A percentile compares a stretch with the other conserved stretches of the same genome.
These are phyloP conservation scores for Anolis carolinensis DNA, from an alignment of 2,113 vertebrate species.

Conservation along the genomic window DNA sequence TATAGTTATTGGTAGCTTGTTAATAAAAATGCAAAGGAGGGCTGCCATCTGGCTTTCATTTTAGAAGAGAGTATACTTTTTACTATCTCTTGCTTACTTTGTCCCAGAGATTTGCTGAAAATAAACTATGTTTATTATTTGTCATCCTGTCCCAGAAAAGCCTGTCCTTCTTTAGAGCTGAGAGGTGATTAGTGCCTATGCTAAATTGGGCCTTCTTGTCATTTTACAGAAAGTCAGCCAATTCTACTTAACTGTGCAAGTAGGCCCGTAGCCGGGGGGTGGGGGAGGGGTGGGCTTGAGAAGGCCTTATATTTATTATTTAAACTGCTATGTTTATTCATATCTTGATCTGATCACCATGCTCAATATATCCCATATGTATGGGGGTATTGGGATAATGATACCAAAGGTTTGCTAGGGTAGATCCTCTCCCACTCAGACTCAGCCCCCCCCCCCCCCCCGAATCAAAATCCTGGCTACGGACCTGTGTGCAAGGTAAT, in stretches of 20 bases:
- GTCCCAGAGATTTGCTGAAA: constrained; percentile 48
- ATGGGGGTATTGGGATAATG: no score
- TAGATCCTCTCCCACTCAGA: no score
- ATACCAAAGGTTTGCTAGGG: no score
- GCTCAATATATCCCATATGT: no score
- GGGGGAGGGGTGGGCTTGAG: no score
- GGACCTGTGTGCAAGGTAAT: no score
- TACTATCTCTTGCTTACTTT: constrained; percentile 47
- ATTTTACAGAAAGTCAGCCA: constrained; percentile 63
- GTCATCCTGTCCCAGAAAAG: constrained; percentile 33
- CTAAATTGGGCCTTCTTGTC: constrained; percentile 61
- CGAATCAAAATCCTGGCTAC: no score
- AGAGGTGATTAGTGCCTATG: constrained; percentile 49
- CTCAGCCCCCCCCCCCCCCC: no score
- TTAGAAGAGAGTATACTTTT: constrained; percentile 43
- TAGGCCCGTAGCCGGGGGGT: no score
- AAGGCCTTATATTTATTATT: no score
- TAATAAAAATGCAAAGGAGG: constrained; percentile 60
- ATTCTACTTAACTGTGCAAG: constrained; percentile 71
- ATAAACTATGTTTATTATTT: constrained; percentile 43
- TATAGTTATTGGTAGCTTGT: constrained; percentile 47
- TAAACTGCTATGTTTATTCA: no score
- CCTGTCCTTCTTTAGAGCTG: constrained; percentile 35
- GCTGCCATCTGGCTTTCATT: constrained; percentile 60
- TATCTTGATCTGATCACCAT: no score